phyloP scores from a whole-genome alignment of 2,113 vertebrate species.

The Trogon surrucura region DNA sequence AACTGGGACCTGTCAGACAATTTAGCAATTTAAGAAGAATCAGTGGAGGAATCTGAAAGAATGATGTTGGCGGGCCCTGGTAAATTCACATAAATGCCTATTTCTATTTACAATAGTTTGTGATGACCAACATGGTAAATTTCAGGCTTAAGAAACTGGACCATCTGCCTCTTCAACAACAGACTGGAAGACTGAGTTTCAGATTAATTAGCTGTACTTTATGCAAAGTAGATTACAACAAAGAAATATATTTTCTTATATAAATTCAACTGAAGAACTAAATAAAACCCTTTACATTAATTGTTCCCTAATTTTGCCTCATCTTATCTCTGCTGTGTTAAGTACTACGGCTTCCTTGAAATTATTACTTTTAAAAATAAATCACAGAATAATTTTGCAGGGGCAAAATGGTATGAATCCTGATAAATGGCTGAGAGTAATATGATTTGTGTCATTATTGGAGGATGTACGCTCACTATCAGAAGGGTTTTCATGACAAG shows the following conservation, averaged over 20 bases:
- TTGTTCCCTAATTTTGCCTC: constrained; percentile 41
- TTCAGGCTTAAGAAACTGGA: not conserved
- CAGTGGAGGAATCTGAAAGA: not conserved
- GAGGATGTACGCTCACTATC: constrained; percentile 6
- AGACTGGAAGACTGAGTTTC: not conserved
- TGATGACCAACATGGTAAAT: not conserved
- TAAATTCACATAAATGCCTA: not conserved
- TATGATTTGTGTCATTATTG: constrained; percentile 56
- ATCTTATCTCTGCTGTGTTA: constrained; percentile 14
- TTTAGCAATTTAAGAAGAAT: not conserved
- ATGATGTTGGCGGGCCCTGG: not conserved
- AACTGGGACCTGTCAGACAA: not conserved
- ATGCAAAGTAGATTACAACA: not conserved
- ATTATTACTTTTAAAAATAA: constrained; percentile 54
- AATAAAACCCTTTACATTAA: constrained; percentile 7
- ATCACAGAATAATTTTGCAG: constrained; percentile 30
- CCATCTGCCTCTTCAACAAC: not conserved
- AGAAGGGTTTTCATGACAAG: constrained; percentile 39
- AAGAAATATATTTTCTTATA: not conserved
- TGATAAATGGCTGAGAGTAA: constrained; percentile 33
- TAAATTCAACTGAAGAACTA: not conserved
- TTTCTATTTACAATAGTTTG: not conserved
- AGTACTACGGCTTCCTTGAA: not conserved
- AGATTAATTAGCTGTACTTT: not conserved
- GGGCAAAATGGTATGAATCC: not conserved